Conservation (phyloP, 2,797 vertebrate genomes). For the Neopelma chrysocephalum region DNA sequence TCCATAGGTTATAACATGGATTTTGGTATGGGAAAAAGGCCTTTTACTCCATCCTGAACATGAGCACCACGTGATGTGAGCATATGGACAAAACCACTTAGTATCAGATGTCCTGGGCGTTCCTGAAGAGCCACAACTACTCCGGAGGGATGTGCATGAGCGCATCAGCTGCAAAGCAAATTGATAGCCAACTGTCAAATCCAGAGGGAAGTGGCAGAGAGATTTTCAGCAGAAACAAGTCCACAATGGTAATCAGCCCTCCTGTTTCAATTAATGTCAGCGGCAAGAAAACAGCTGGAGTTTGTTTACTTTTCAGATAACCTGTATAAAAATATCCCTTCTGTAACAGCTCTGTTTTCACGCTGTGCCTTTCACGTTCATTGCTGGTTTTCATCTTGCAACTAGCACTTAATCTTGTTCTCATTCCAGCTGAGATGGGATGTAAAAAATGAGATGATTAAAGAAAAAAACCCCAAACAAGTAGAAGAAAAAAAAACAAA, state of each 20-base stretch:
- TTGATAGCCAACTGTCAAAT: neutral
- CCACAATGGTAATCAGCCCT: neutral
- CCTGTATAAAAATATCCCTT: neutral
- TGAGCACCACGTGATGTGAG: neutral
- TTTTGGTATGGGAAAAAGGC: neutral
- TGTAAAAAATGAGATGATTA: neutral
- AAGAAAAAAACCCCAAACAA: neutral
- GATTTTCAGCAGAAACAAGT: neutral
- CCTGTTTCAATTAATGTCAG: neutral
- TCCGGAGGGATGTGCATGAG: neutral
- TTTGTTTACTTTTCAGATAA: conserved; percentile 35
- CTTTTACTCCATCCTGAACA: neutral
- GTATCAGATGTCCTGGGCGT: neutral
- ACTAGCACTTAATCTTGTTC: neutral
- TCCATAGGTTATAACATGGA: neutral
- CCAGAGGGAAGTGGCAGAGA: neutral
- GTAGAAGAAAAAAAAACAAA: neutral
- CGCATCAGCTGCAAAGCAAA: neutral
- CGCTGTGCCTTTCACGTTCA: neutral
- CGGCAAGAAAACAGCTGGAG: neutral
- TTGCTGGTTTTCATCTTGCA: neutral
- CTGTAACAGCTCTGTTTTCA: neutral
- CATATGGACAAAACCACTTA: neutral
- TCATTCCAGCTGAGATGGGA: neutral
- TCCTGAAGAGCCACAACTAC: neutral